Evolutionary conservation across 1,140 invertebrate genomes (phyloP).

Genomic region (Gonioctena quinquepunctata): DNA sequence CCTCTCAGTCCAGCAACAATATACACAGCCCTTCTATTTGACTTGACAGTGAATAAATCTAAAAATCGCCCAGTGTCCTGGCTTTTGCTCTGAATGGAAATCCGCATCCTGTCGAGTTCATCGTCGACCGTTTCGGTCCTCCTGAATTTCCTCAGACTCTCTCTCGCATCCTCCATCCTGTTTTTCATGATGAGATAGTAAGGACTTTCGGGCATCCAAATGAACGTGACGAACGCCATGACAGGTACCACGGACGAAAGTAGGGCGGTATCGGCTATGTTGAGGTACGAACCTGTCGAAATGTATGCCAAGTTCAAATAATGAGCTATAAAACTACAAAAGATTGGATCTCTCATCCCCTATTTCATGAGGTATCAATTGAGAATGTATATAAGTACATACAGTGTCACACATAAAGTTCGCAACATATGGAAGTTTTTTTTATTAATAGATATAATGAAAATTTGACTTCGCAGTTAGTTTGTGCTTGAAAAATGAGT

Average conservation of each 20-base stretch:
- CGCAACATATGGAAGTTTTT: no score
- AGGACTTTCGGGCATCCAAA: slow-evolving; percentile 78
- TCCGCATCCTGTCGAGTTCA: slow-evolving; percentile 65
- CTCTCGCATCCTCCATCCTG: slow-evolving; percentile 62
- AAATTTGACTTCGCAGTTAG: no score
- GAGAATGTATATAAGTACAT: no score
- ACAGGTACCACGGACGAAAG: slow-evolving; percentile 64
- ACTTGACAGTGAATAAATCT: slow-evolving; percentile 62
- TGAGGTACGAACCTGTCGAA: slow-evolving; percentile 64
- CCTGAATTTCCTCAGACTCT: slow-evolving; percentile 65
- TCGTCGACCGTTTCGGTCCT: slow-evolving; percentile 62
- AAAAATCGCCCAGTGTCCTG: slow-evolving; percentile 58
- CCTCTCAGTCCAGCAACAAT: slow-evolving; percentile 67
- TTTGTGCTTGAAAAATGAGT: no score
- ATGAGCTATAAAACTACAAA: no score
- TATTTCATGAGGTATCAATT: no score
- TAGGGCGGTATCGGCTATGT: slow-evolving; percentile 62
- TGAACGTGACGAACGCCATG: slow-evolving; percentile 66
- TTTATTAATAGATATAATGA: no score
- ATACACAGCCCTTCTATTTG: slow-evolving; percentile 67
- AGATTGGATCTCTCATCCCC: no score
- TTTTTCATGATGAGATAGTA: slow-evolving; percentile 69
- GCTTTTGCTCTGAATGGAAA: slow-evolving; percentile 61
- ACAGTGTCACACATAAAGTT: no score
- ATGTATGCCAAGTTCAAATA: no score